Conservation (phyloP, 2,797 vertebrate species). For the Argentina silus region DNA sequence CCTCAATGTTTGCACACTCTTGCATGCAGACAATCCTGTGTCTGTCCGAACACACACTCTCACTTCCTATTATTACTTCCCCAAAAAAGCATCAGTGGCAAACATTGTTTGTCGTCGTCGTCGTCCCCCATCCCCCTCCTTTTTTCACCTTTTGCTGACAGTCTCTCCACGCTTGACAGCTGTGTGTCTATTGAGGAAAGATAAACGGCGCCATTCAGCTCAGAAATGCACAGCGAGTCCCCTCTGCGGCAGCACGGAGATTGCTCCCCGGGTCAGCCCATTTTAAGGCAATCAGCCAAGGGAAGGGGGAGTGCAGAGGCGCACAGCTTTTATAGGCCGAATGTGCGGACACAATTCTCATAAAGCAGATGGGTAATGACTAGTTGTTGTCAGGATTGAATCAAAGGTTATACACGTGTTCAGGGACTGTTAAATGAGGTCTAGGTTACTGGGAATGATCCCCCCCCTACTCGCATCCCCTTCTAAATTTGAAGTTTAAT, state of each 20-base stretch:
- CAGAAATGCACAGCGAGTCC: conserved; percentile 54
- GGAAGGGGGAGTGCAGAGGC: conserved; percentile 35
- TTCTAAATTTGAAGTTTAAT: conserved; percentile 79
- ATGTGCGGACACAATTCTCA: conserved; percentile 70
- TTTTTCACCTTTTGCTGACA: conserved; percentile 50
- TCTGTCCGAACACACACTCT: conserved; percentile 4
- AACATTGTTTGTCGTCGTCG: conserved; percentile 22
- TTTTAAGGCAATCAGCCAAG: conserved; percentile 63
- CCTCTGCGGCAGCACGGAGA: conserved; percentile 38
- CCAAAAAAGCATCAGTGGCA: conserved; percentile 25
- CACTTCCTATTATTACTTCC: conserved; percentile 29
- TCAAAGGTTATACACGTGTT: conserved; percentile 82
- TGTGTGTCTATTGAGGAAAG: conserved; percentile 53
- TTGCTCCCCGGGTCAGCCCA: conserved; percentile 56
- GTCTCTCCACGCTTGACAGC: conserved; percentile 58
- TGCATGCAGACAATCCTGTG: too few species aligned
- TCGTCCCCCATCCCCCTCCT: conserved; percentile 27
- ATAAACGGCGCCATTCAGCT: conserved; percentile 50
- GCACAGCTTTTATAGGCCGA: conserved; percentile 57
- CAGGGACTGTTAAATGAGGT: conserved; percentile 80
- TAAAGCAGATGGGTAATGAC: conserved; percentile 84
- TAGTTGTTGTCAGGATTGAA: conserved; percentile 78
- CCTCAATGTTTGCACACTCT: conserved; percentile 18
- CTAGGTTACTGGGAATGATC: conserved; percentile 78
- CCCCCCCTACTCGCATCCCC: conserved; percentile 58